These are phyloP conservation scores for Myiagra hebetior DNA, from an alignment of 2,113 vertebrate genomes.

Conservation along the genomic window DNA sequence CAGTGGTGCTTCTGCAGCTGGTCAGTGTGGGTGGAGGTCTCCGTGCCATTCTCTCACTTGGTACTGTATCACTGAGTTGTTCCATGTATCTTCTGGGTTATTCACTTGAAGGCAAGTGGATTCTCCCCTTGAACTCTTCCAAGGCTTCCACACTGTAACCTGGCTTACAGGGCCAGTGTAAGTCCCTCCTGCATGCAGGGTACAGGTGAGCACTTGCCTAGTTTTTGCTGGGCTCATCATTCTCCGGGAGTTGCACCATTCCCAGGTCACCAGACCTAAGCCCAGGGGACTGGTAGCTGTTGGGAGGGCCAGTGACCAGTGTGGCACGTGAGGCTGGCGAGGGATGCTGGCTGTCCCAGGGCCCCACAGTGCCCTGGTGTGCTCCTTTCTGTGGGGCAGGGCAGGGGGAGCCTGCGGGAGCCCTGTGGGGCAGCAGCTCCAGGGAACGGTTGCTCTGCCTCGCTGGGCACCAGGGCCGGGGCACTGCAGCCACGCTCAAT, in stretches of 20 bases:
- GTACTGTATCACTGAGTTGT: fast-evolving
- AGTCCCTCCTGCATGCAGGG: background rate
- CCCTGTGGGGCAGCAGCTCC: background rate
- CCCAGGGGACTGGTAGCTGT: background rate
- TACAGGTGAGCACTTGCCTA: fast-evolving
- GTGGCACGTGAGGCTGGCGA: fast-evolving
- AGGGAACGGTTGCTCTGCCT: background rate
- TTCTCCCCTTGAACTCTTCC: background rate
- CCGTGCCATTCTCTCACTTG: fast-evolving
- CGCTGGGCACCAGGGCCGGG: fast-evolving
- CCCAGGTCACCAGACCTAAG: background rate
- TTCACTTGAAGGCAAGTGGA: background rate
- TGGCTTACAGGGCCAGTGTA: background rate
- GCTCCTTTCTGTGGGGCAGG: background rate
- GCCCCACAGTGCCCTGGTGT: fast-evolving
- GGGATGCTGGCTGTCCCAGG: fast-evolving
- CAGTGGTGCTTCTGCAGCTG: background rate
- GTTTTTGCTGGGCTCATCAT: fast-evolving
- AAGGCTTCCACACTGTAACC: fast-evolving
- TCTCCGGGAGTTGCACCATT: background rate
- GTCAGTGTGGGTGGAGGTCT: background rate
- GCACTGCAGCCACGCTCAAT: fast-evolving
- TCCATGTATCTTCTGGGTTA: fast-evolving
- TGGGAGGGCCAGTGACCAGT: fast-evolving
- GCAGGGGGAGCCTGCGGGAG: background rate